Conservation (phyloP, 2,113 vertebrate genomes). For the Malurus cyaneus region DNA sequence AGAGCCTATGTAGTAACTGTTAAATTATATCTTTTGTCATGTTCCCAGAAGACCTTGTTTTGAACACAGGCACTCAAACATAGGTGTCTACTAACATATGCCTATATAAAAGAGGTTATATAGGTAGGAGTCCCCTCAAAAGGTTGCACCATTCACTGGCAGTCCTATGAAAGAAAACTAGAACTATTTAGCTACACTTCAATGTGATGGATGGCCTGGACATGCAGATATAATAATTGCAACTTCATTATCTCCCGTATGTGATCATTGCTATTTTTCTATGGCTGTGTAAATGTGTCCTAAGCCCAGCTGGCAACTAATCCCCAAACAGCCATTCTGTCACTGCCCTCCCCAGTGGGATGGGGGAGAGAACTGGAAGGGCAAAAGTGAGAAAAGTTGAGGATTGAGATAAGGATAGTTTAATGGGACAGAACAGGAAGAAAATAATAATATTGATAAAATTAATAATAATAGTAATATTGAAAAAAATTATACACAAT, state of each 20-base stretch:
- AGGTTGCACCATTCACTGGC: background rate
- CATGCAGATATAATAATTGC: background rate
- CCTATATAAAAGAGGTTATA: background rate
- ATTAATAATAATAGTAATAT: background rate
- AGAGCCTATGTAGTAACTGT: background rate
- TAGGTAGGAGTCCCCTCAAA: background rate
- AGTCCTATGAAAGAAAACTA: background rate
- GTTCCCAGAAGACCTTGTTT: background rate
- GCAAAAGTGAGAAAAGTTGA: background rate
- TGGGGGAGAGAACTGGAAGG: background rate
- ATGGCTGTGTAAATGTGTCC: background rate
- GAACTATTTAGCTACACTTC: background rate
- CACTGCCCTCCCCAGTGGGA: background rate
- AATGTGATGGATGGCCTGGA: background rate
- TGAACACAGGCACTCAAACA: background rate
- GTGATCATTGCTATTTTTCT: background rate
- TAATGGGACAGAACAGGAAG: background rate
- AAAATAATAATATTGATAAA: background rate
- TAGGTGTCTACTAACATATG: background rate
- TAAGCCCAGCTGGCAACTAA: background rate
- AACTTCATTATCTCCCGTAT: background rate
- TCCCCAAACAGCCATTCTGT: background rate
- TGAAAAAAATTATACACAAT: background rate
- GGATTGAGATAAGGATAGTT: background rate
- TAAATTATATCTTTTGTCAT: background rate